Evolutionary conservation across 2,888 invertebrate genomes (phyloP), one percentile per base, ranked within the genome.

Genomic region (Malthinus seriepunctatus): DNA sequence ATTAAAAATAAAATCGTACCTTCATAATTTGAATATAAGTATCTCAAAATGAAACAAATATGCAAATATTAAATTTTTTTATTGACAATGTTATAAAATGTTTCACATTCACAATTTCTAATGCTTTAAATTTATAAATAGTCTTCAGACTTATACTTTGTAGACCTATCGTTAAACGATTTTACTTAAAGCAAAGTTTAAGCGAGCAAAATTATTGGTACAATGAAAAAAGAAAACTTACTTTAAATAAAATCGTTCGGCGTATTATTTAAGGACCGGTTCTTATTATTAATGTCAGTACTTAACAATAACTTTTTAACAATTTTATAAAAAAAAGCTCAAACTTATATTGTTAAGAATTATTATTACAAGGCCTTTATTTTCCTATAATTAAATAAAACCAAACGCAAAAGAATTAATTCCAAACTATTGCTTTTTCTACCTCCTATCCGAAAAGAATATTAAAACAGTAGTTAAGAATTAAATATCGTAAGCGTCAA

Each of bases 141-240:
- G 56, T 56, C 56, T 56, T 56, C 39, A 56, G 56, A 51, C 56
- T 56, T 56, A 56, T 46, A 23, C 50, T 42, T 45, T 56, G 56
- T 56, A 56, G 56, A 56, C 51, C 56, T 50, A 56, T 56, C 33
- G 49, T 56, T 50, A 51, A 23, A 23, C 23, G 45, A 9, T 56
- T 11, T 39, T 32, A 56, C 44, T 49, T 34, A 14, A 32, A 3
- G 38, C 31, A 32, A 32, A 33, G 32, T 42, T 55, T 49, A 44
- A 54, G 48, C 42, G 23, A 23, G 23, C 23, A 23, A 23, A 23
- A 23, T 23, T 23, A 23, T 5, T 3, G 23, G 5, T 23, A 23
- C 5, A 23, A 3, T 23, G 2, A 23, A 23, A 23, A 23, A 23
- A 23, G 5, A 23, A 32, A 33, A 32, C 14, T 39, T 10, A 37